Evolutionary conservation across 1,140 invertebrate genomes (phyloP), one percentile per base, ranked within the genome.

Genomic region (Drosophila lacertosa): DNA sequence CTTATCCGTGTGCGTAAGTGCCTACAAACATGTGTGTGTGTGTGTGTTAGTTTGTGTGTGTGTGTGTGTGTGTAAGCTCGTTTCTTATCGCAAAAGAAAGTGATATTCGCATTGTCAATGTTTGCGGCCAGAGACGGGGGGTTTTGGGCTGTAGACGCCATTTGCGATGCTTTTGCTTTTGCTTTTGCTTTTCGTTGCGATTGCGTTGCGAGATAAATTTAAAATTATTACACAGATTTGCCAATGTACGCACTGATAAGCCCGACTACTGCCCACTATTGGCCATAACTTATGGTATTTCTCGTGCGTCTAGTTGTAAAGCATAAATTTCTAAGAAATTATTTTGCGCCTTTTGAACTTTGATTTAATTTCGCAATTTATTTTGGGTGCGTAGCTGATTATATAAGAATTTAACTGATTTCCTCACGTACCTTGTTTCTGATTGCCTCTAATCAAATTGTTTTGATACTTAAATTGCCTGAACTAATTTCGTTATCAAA

Each of bases 61-160:
- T 35, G 37, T 15, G 22, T 26, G 35, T 37, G 32, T 26, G 42
- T 40, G 64, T 45, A 53, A 48, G 62, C 54, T 50, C 11, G 42
- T 62, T 55, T 40, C 67, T 81, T 82, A 82, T 82, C 78, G 42
- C 42, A 7, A 64, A 74, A 69, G 71, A 80, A 66, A 63, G 65
- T 71, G 79, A 82, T 78, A 63, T 65, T 63, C 55, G 44, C 29
- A 35, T 57, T 51, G 45, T 33, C 47, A 35, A 35, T 45, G 44
- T 10, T 24, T 6, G 15, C n/a, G n/a, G n/a, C n/a, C n/a, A n/a
- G 1, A 7, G 16, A 39, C 20, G 32, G 39, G 32, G 7, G 51
- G 4, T 22, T 10, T 11, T 5, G 58, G 1, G 32, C n/a, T 11
- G 50, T 45, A 45, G 1, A 33, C 15, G 16, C 9, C 10, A 6